Evolutionary conservation across 2,113 vertebrate genomes (phyloP), one percentile per base, ranked within the genome.

Genomic region (Calyptomena viridis): DNA sequence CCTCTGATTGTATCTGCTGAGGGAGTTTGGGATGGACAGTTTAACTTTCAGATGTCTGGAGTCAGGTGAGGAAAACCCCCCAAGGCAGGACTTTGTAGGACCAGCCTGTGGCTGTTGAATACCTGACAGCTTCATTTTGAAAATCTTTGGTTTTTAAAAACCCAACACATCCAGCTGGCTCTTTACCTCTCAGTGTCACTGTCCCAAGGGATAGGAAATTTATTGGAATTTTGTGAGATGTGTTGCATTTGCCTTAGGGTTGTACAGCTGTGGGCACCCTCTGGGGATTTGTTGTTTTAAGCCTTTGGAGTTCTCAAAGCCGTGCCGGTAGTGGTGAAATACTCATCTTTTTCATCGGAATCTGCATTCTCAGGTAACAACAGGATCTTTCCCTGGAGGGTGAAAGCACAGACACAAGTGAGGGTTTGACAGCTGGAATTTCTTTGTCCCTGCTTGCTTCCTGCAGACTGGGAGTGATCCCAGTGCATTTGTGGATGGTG

Each of bases 381-480:
- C 49, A 40, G 52, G 82, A 68, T 50, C 60, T 80, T 49, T 55
- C 62, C 71, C 67, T 47, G 46, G 3, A 30, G 67, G 79, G 52
- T 67, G 64, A 40, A 40, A 71, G 37, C 1, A 0, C 39, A 28
- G 37, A 18, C 46, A 63, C 66, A 83, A 78, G 19, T 0, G 5
- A 47, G 39, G 58, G 46, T 39, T 15, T 91, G 78, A 46, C 63
- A 88, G 37, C 78, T 82, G 82, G 79, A 69, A 84, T 86, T 58
- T 83, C 90, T 92, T 86, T 92, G 93, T 92, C 83, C 79, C 23
- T 6, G 3, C 47, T 86, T 74, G 63, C 35, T 58, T 72, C 50
- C 72, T 59, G 39, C 63, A 20, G 11, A 86, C 9, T 5, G 6
- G 74, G 84, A 76, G n/a, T 2, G 47, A 83, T 78, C 80, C 87